Evolutionary conservation across 2,888 invertebrate species (phyloP), one percentile per base, ranked within the genome.

Genomic region (Dasypogon diadema): DNA sequence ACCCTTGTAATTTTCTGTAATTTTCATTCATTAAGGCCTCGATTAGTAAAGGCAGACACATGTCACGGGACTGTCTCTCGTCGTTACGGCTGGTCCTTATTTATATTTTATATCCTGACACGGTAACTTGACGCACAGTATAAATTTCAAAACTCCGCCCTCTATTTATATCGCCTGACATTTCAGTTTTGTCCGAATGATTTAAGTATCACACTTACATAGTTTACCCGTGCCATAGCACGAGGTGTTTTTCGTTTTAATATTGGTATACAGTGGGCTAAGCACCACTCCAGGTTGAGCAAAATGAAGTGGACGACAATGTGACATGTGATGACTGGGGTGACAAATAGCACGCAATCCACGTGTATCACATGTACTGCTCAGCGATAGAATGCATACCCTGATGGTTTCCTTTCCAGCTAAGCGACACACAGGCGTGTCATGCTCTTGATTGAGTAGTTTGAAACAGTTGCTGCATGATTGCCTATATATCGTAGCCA

Each of bases 271-370:
- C n/a, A n/a, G n/a, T n/a, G n/a, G n/a, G n/a, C 65, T n/a, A 22
- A 42, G 21, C 12, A 37, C 42, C 42, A 42, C 42, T 42, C 12
- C 8, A 42, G 42, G 8, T 16, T 22, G 12, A 46, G 18, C 73
- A 10, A 16, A 22, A 26, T 16, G 26, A 65, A 65, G 73, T 37
- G 73, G 51, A 22, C 16, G 58, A 22, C 16, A 51, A 26, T 34
- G 60, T 77, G 77, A 75, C 75, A 77, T 77, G 75, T 77, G 75
- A 75, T 75, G 75, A 77, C 74, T 77, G 73, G 77, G 77, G 77
- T 77, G 77, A 77, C 77, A 77, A 77, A 77, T 75, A 54, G 65
- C 77, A 77, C 75, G 77, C 77, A 75, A 77, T 60, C 72, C 22
- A 46, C 1, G 56, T 8, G 22, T 63, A n/a, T 14, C 22, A 68